Base-by-base conservation (phyloP, 2,888 invertebrate genomes). In the Nymphalis c-album region DNA sequence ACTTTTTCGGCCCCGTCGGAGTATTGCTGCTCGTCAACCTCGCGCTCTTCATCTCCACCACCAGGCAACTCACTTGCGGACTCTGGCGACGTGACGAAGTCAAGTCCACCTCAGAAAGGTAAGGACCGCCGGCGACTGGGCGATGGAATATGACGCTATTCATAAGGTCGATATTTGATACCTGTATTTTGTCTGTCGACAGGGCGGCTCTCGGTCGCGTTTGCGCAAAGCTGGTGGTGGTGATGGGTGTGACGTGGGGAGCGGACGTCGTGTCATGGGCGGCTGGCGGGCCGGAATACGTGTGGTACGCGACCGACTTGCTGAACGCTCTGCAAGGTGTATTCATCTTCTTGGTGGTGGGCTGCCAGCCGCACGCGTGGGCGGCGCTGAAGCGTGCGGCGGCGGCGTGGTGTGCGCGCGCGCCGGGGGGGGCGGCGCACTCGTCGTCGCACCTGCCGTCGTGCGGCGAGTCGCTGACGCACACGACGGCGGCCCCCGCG, bases 1-100 rank as follows among this genome's bases (percentile, higher is more conserved):
- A 96, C 89, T 97, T 97, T 92, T 97, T 95, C 85, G 97, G 96
- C 8, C 97, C 97, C 10, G 94, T 97, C 74, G 97, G 97, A 67
- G 93, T 95, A 71, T 93, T 97, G 73, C 92, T 97, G 74, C 93
- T 95, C 75, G 93, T 97, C 74, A 97, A 97, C 86, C 93, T 97
- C 70, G 91, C 96, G 68, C 94, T 97, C 70, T 97, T 97, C 87
- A 93, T 94, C 45, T 95, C 96, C 71, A 97, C 97, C 47, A 96
- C 97, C 62, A 94, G 96, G 69, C 97, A 97, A 91, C 91, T 97
- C 75, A 97, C 97, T 26, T 97, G 97, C 85, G 97, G 97, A 60
- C 92, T 97, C 60, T 97, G 97, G 97, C 96, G 97, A 82, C 94
- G 96, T 71, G 97, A 97, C 86, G 95, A 97, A 77, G 97, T 97